phyloP scores from a whole-genome alignment of 2,113 vertebrate genomes.

The Xenus cinereus region DNA sequence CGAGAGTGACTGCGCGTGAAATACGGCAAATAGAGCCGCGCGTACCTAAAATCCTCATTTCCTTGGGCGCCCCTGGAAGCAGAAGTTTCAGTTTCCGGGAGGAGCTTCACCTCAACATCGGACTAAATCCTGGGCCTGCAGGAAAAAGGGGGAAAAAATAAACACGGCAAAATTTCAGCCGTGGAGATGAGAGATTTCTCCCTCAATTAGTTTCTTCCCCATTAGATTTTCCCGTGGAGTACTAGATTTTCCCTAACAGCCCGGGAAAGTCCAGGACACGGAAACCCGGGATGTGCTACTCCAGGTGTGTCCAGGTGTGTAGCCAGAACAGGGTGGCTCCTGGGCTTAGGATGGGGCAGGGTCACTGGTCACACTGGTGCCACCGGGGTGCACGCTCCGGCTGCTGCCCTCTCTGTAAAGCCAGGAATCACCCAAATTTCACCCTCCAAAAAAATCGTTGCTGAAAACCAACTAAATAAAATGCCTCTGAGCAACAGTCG shows the following conservation, averaged over 20 bases:
- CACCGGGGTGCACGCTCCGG: no score
- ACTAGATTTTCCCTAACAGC: no score
- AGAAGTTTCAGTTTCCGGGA: not conserved
- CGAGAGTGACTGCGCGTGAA: fast-evolving
- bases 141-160: fast-evolving
- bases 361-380: fast-evolving
- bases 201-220: not conserved
- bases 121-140: not conserved
- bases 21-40: fast-evolving
- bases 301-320: fast-evolving
- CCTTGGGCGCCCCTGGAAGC: not conserved
- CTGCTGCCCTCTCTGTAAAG: not conserved
- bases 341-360: not conserved
- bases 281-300: not conserved
- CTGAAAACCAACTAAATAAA: not conserved
- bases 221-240: not conserved
- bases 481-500: fast-evolving
- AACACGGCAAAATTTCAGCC: not conserved
- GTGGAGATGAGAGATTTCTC: not conserved
- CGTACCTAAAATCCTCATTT: not conserved
- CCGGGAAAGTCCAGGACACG: fast-evolving
- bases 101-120: not conserved
- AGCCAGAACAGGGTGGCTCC: not conserved
- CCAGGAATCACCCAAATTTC: fast-evolving
- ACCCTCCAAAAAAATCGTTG: not conserved